Evolutionary conservation across 1,140 invertebrate species (phyloP).

Genomic region (Cydia amplana): DNA sequence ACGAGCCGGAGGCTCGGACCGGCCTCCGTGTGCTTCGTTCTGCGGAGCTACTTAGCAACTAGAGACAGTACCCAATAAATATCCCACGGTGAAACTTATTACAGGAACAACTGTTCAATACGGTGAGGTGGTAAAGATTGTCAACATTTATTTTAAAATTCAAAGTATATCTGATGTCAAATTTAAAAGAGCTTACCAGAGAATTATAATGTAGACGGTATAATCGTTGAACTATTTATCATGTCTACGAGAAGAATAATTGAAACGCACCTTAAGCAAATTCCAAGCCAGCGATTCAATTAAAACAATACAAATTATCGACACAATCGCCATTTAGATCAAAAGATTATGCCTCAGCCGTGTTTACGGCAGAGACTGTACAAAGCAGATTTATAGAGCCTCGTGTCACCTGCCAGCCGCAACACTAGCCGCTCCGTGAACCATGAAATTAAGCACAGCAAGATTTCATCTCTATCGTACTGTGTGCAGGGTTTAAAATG

Average conservation of each 20-base stretch:
- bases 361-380: conserved; percentile 65
- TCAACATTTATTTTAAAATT: conserved; percentile 10
- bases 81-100: conserved; percentile 45
- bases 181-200: too few relatives aligned
- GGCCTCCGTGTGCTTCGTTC: conserved; percentile 41
- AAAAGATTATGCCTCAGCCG: conserved; percentile 58
- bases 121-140: conserved; percentile 35
- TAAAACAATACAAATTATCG: conserved; percentile 38
- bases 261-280: conserved; percentile 16
- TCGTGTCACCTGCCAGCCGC: conserved; percentile 72
- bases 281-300: conserved; percentile 17
- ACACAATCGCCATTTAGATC: conserved; percentile 54
- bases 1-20: conserved; percentile 44
- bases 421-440: conserved; percentile 64
- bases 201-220: background rate
- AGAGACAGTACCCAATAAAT: conserved; percentile 52
- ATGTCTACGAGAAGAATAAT: conserved; percentile 11
- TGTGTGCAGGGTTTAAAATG: conserved; percentile 45
- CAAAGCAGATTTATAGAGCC: conserved; percentile 67
- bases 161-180: too few relatives aligned
- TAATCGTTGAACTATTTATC: background rate
- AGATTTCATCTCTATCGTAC: conserved; percentile 45
- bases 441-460: conserved; percentile 42
- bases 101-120: conserved; percentile 38
- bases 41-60: conserved; percentile 46